phyloP scores from a whole-genome alignment of 2,888 invertebrate genomes.

The Metallyticus violacea region DNA sequence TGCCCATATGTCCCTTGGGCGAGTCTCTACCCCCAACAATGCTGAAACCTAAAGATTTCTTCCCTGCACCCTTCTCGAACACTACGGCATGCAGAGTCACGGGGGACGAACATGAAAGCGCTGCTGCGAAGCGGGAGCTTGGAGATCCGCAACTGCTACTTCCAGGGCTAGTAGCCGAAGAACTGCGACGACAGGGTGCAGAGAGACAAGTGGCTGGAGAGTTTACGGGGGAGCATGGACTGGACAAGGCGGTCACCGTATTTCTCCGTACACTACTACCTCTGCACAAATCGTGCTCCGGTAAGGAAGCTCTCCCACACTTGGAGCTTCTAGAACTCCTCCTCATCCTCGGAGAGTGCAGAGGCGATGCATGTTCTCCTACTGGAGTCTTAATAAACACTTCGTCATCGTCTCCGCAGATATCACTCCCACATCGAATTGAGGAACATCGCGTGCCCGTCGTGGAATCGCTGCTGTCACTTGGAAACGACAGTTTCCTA shows the following conservation, averaged over 20 bases:
- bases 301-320: not conserved
- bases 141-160: not conserved
- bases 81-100: constrained; percentile 35
- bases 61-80: constrained; percentile 55
- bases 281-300: not conserved
- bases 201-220: not conserved
- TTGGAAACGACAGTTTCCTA: not conserved
- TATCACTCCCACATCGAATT: not conserved
- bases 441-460: not conserved
- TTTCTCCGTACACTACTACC: not conserved
- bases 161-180: not conserved
- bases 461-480: not conserved
- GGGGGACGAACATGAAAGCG: not conserved
- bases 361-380: not conserved
- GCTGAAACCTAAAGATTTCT: constrained; percentile 60
- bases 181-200: not conserved
- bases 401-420: not conserved
- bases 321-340: not conserved
- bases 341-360: not conserved
- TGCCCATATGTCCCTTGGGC: constrained; percentile 59
- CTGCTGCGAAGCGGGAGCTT: not conserved
- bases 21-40: constrained; percentile 62
- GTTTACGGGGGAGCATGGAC: constrained; percentile 7
- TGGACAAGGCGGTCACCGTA: not conserved
- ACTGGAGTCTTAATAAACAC: not conserved